Evolutionary conservation across 2,888 invertebrate genomes (phyloP).

Genomic region (Ashinkailepas kermadecensis): DNA sequence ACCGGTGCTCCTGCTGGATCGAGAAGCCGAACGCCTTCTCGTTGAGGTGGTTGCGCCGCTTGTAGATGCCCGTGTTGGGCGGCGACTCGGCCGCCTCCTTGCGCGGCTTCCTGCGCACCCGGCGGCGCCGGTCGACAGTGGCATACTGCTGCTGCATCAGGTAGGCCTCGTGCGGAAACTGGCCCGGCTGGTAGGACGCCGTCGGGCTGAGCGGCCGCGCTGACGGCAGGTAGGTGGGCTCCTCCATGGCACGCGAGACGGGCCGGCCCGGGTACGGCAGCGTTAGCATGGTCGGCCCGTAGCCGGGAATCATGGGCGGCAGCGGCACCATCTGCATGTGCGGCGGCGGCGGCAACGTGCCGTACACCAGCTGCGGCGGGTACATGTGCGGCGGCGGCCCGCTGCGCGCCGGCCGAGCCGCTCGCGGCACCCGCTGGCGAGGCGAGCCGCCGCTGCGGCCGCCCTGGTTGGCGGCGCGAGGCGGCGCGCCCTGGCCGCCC

Average conservation of each 20-base stretch:
- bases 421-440: constrained; percentile 29
- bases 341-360: constrained; percentile 38
- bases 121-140: constrained; percentile 44
- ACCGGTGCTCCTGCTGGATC: constrained; percentile 85
- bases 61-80: constrained; percentile 39
- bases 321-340: constrained; percentile 38
- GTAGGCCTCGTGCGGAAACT: constrained; percentile 52
- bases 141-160: constrained; percentile 51
- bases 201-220: constrained; percentile 52
- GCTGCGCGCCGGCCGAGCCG: constrained; percentile 31
- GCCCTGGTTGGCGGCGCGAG: constrained; percentile 29
- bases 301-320: constrained; percentile 36
- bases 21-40: constrained; percentile 90
- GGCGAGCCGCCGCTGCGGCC: neutral
- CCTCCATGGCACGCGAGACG: constrained; percentile 43
- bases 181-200: constrained; percentile 54
- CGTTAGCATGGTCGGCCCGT: constrained; percentile 30
- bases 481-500: constrained; percentile 30
- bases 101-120: constrained; percentile 36
- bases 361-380: constrained; percentile 29
- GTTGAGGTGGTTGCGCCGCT: constrained; percentile 77
- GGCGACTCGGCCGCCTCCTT: constrained; percentile 35
- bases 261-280: constrained; percentile 39
- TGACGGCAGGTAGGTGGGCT: constrained; percentile 52
- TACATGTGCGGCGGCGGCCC: constrained; percentile 32